These are phyloP conservation scores for Hydriomena furcata DNA, from an alignment of 2,888 invertebrate genomes.

Conservation along the genomic window DNA sequence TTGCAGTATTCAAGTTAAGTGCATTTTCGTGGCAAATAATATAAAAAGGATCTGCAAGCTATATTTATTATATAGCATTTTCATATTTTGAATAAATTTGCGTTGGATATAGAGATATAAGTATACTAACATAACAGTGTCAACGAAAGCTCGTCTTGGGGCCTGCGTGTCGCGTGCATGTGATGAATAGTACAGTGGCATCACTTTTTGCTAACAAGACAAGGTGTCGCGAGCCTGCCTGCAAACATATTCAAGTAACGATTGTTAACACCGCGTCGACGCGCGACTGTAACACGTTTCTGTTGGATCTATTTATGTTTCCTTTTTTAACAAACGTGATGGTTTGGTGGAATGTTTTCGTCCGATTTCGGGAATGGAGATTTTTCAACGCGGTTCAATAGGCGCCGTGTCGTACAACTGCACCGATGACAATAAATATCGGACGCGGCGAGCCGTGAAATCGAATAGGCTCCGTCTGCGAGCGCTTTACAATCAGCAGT, in stretches of 20 bases:
- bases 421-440: conserved; percentile 84
- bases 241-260: conserved; percentile 69
- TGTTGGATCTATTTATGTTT: conserved; percentile 47
- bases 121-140: conserved; percentile 40
- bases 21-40: not conserved
- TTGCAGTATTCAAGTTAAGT: conserved; percentile 11
- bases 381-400: conserved; percentile 81
- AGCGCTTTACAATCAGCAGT: conserved; percentile 82
- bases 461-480: conserved; percentile 83
- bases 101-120: conserved; percentile 16
- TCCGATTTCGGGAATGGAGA: conserved; percentile 75
- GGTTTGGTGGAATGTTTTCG: conserved; percentile 70
- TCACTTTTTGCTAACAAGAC: conserved; percentile 81
- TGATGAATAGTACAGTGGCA: conserved; percentile 75
- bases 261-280: conserved; percentile 56
- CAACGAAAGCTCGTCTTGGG: conserved; percentile 57
- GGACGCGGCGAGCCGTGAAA: conserved; percentile 81
- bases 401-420: conserved; percentile 81
- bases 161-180: conserved; percentile 64
- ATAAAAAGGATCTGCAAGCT: not conserved
- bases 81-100: not conserved
- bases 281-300: conserved; percentile 41
- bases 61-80: not conserved
- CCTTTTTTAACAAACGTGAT: conserved; percentile 60
- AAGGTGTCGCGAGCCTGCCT: conserved; percentile 66